These are phyloP conservation scores for Peromyscus eremicus DNA, from an alignment of 2,797 vertebrate species.

Conservation along the genomic window DNA sequence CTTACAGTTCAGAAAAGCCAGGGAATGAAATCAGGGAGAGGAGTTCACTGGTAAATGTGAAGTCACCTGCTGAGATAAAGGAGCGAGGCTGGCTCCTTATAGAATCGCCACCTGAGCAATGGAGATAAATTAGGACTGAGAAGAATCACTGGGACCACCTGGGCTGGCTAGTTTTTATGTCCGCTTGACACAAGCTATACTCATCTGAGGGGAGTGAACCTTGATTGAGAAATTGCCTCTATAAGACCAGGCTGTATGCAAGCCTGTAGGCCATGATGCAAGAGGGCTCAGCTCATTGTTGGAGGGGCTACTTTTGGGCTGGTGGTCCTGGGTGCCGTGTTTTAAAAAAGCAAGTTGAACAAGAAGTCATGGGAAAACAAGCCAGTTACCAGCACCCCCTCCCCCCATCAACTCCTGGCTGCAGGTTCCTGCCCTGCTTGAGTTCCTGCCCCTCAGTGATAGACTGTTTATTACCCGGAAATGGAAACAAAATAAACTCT, in stretches of 20 bases:
- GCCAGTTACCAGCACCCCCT: neutral
- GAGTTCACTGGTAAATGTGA: neutral
- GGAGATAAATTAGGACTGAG: neutral
- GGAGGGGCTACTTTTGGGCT: no score
- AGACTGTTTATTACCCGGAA: neutral
- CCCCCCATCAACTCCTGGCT: no score
- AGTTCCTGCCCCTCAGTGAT: neutral
- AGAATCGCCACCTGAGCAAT: neutral
- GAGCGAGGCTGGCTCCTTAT: neutral
- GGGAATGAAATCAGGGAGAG: accelerated
- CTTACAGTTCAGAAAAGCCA: neutral
- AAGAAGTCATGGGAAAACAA: neutral
- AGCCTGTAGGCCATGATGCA: no score
- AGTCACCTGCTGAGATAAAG: neutral
- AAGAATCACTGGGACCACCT: neutral
- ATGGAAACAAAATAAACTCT: neutral
- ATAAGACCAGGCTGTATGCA: neutral
- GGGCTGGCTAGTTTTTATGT: neutral
- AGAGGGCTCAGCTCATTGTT: neutral
- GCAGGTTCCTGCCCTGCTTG: neutral
- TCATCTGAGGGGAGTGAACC: neutral
- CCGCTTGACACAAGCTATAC: neutral
- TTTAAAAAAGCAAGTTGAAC: neutral
- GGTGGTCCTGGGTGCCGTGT: no score
- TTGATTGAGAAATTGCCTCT: neutral